Percentiles rank a stretch among this genome's conserved stretches.
Conservation (phyloP, 2,888 invertebrate species). For the Elmis aenea region DNA sequence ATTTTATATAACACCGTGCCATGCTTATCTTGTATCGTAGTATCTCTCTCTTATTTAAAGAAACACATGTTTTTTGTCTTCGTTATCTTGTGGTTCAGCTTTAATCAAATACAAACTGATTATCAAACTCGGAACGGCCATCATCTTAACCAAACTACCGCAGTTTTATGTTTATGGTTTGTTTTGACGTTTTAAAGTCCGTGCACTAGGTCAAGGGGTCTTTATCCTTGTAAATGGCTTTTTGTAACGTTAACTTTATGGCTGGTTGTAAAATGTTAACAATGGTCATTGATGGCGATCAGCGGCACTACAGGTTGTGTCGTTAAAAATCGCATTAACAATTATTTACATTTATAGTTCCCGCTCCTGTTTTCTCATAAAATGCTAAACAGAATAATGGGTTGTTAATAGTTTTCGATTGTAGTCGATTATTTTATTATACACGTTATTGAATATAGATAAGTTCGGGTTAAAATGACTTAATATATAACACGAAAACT, state of each 20-base stretch:
- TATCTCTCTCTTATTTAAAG: neutral
- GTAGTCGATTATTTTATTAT: too few species aligned
- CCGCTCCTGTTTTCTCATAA: too few species aligned
- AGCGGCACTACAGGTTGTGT: too few species aligned
- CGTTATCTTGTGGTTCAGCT: neutral
- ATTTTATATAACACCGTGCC: constrained; percentile 5
- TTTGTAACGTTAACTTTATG: constrained; percentile 18
- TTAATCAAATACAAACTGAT: constrained; percentile 24
- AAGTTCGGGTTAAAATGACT: too few species aligned
- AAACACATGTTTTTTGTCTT: neutral
- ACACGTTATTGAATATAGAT: too few species aligned
- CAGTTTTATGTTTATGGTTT: constrained; percentile 36
- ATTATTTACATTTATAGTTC: too few species aligned
- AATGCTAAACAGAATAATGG: too few species aligned
- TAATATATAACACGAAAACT: too few species aligned
- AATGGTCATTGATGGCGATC: constrained; percentile 10
- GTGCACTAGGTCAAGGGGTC: constrained; percentile 32
- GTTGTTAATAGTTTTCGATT: too few species aligned
- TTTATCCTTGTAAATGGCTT: constrained; percentile 26
- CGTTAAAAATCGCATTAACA: too few species aligned
- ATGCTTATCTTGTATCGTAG: constrained; percentile 6
- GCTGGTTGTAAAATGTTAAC: constrained; percentile 16
- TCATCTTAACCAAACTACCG: constrained; percentile 19
- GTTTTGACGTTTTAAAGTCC: constrained; percentile 34
- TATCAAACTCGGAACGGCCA: constrained; percentile 31